Conservation (phyloP, 2,888 invertebrate genomes). For the Cryptophagus acutangulus region DNA sequence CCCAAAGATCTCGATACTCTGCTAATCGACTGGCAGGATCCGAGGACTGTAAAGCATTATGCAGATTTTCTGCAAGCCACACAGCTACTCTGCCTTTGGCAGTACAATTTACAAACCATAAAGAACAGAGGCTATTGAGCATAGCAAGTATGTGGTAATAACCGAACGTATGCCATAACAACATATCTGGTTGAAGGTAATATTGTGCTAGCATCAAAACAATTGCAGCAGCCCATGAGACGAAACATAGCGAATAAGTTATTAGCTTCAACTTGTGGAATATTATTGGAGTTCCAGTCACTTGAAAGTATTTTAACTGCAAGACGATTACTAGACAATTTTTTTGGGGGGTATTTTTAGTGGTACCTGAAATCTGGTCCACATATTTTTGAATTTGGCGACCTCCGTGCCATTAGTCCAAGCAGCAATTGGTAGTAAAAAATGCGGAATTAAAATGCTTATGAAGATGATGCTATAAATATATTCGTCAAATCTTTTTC, state of each 20-base stretch:
- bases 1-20: slow-evolving; percentile 59
- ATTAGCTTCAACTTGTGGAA: slow-evolving; percentile 60
- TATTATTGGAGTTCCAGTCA: slow-evolving; percentile 60
- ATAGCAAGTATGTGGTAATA: slow-evolving; percentile 71
- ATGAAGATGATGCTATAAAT: slow-evolving; percentile 71
- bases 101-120: slow-evolving; percentile 56
- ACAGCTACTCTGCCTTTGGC: slow-evolving; percentile 51
- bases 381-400: slow-evolving; percentile 73
- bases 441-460: slow-evolving; percentile 67
- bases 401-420: slow-evolving; percentile 69
- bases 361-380: slow-evolving; percentile 67
- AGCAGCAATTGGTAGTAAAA: slow-evolving; percentile 62
- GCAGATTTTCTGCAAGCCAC: slow-evolving; percentile 60
- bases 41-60: slow-evolving; percentile 58
- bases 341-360: neutral
- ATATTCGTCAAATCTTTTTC: slow-evolving; percentile 68
- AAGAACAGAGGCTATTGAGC: slow-evolving; percentile 65
- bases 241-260: slow-evolving; percentile 61
- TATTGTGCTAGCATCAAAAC: slow-evolving; percentile 64
- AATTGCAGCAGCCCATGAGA: slow-evolving; percentile 63
- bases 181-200: slow-evolving; percentile 67
- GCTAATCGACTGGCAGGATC: slow-evolving; percentile 62
- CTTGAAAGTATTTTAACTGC: slow-evolving; percentile 57
- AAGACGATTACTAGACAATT: slow-evolving; percentile 28
- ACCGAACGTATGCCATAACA: slow-evolving; percentile 67